A percentile compares a stretch with the other conserved stretches of the same genome.
Evolutionary conservation across 1,140 invertebrate species (phyloP).

Genomic region (Lucilia cuprina): DNA sequence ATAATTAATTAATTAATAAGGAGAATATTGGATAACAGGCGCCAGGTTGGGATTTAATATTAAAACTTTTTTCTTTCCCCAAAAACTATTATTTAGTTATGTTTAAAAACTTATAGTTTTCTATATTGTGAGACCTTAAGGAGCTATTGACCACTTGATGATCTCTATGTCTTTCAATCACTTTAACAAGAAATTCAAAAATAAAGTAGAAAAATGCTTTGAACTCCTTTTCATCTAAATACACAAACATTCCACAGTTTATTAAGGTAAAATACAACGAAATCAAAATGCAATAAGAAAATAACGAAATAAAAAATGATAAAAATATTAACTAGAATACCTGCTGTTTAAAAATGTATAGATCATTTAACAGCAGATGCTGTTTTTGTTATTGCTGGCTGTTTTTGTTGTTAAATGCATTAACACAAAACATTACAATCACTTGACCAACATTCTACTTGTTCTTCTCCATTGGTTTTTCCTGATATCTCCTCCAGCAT

Average conservation of each 20-base stretch:
- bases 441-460: slow-evolving; percentile 29
- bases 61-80: too few species aligned
- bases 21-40: background rate
- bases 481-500: background rate
- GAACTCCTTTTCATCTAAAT: background rate
- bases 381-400: background rate
- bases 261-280: background rate
- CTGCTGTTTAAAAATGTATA: slow-evolving; percentile 29
- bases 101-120: background rate
- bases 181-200: background rate
- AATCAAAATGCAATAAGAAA: background rate
- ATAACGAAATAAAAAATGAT: background rate
- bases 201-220: background rate
- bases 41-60: too few species aligned
- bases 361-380: slow-evolving; percentile 31
- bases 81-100: too few species aligned
- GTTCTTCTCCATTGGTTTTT: background rate
- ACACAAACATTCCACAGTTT: background rate
- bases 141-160: background rate
- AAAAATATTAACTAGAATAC: slow-evolving; percentile 19
- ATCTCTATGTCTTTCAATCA: background rate
- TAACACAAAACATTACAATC: slow-evolving; percentile 30
- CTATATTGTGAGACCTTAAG: background rate
- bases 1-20: background rate
- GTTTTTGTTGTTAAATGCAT: background rate